Evolutionary conservation across 2,113 vertebrate species (phyloP).

Genomic region (Turdus rufiventris): DNA sequence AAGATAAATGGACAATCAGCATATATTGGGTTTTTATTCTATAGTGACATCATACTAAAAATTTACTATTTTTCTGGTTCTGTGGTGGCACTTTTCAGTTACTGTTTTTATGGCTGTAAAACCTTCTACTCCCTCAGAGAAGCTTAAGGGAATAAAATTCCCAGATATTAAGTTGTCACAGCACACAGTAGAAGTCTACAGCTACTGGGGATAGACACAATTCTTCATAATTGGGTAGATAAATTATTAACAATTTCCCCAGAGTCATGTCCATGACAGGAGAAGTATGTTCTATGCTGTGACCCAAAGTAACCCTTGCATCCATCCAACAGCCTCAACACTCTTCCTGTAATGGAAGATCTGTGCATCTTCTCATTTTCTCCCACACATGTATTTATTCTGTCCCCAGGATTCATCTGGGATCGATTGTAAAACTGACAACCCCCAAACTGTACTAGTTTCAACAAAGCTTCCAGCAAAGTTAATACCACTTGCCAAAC

Average conservation of each 20-base stretch:
- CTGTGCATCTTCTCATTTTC: not conserved
- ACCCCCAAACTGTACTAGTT: rapidly evolving
- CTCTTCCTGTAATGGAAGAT: not conserved
- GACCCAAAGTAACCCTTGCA: not conserved
- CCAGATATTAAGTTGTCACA: not conserved
- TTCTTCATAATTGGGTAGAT: not conserved
- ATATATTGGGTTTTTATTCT: not conserved
- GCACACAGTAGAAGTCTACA: not conserved
- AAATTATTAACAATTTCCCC: not conserved
- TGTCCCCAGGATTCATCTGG: not conserved
- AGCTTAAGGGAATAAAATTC: not conserved
- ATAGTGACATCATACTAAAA: not conserved
- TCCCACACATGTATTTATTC: not conserved
- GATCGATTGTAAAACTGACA: not conserved
- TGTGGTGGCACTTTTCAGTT: not conserved
- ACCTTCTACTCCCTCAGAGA: not conserved
- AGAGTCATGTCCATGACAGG: not conserved
- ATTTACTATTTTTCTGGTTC: not conserved
- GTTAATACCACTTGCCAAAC: not conserved
- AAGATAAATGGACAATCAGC: slow-evolving; percentile 10
- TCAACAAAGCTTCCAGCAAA: not conserved
- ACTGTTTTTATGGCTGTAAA: not conserved
- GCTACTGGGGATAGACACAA: not conserved
- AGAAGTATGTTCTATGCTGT: not conserved
- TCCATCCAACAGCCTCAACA: not conserved